Base-by-base conservation (phyloP, 2,888 invertebrate genomes). In the Hyposoter dolosus region DNA sequence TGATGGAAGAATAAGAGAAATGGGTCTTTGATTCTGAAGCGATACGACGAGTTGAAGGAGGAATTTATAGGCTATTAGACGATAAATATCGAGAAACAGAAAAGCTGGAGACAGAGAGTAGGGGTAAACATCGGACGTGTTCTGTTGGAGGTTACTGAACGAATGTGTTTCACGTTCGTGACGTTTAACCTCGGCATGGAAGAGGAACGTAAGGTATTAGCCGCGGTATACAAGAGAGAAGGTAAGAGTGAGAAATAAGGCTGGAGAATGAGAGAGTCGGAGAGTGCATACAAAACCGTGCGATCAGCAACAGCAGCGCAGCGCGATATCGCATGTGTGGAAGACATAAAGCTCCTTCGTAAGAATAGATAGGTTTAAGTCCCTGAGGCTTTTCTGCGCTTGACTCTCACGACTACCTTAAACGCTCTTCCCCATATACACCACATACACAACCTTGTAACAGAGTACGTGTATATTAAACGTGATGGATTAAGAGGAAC, bases 31-130 rank as follows among this genome's bases (percentile, higher is more conserved):
- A 82, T 84, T 82, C 69, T 56, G 50, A 63, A 35, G 82, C 81
- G 86, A 86, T 86, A 86, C 53, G 63, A 53, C 69, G n/a, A 19
- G 63, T 40, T 82, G 68, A 66, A 75, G 69, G 45, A 81, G 74
- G 78, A 86, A 86, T 86, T 86, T 86, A 86, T 86, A 82, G 86
- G 78, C 86, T 86, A 86, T 86, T 82, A 86, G 82, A 86, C 86
- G 86, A 86, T 86, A 86, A 86, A 86, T 86, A 86, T 86, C 84
- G 86, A 32, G 80, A 83, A 84, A 56, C 50, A 63, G 74, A 83
- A 56, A 65, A 63, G 53, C 72, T 68, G 53, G 72, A 82, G 82
- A 76, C 71, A 56, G 47, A 56, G 47, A 71, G 75, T 5, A 12
- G 60, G 60, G 60, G 63, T 56, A 60, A 63, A 74, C 28, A 65